phyloP scores from a whole-genome alignment of 2,113 vertebrate species.

The Pipa parva region DNA sequence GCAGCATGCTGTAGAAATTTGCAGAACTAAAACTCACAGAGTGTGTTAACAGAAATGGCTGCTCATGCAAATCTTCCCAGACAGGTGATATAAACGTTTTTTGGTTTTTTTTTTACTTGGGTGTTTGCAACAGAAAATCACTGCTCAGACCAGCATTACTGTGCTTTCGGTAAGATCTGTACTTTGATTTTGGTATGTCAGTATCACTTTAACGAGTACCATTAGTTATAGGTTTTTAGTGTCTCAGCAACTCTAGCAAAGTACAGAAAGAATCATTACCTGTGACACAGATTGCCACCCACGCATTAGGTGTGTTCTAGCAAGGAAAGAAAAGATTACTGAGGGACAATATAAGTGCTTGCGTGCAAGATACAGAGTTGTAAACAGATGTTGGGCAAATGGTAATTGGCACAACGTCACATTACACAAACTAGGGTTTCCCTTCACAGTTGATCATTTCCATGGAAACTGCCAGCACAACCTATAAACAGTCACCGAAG shows the following conservation, averaged over 20 bases:
- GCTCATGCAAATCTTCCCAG: too few relatives aligned
- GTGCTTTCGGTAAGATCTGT: too few relatives aligned
- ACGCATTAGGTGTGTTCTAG: constrained; percentile 43
- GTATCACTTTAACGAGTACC: too few relatives aligned
- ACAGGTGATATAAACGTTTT: too few relatives aligned
- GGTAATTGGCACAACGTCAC: constrained; percentile 35
- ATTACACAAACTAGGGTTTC: constrained; percentile 58
- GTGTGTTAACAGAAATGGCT: too few relatives aligned
- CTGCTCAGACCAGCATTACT: too few relatives aligned
- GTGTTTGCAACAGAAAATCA: too few relatives aligned
- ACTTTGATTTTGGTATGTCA: too few relatives aligned
- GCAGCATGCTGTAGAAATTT: too few relatives aligned
- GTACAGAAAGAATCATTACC: constrained; percentile 45
- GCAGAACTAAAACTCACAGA: too few relatives aligned
- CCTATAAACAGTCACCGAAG: constrained; percentile 64
- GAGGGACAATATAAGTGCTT: neutral
- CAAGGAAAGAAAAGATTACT: constrained; percentile 16
- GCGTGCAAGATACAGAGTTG: constrained; percentile 14
- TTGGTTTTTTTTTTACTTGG: too few relatives aligned
- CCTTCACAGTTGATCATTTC: constrained; percentile 57
- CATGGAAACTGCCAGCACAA: constrained; percentile 60
- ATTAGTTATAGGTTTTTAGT: neutral
- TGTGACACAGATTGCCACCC: constrained; percentile 44
- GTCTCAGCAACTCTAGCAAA: neutral
- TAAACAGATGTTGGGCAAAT: constrained; percentile 47